These are phyloP conservation scores for Ctenochaetus hawaiiensis DNA, from an alignment of 2,797 vertebrate genomes.

Conservation along the genomic window DNA sequence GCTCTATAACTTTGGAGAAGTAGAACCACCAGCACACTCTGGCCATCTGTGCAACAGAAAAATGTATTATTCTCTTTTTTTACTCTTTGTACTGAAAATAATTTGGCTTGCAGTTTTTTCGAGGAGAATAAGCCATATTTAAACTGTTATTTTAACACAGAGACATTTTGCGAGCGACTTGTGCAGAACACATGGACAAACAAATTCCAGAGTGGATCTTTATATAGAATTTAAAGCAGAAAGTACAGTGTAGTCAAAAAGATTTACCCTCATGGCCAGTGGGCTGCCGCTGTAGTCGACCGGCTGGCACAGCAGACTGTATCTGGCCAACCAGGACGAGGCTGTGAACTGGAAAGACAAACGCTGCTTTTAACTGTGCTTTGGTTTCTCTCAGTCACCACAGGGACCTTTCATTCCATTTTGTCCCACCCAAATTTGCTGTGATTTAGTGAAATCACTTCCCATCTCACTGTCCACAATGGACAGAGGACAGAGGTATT, in stretches of 20 bases:
- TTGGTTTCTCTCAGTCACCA: constrained; percentile 31
- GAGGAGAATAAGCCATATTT: background rate
- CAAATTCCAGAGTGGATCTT: too few species aligned
- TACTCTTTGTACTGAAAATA: too few species aligned
- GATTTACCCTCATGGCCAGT: constrained; percentile 81
- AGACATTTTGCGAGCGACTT: background rate
- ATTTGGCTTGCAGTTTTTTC: too few species aligned
- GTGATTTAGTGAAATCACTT: constrained; percentile 29
- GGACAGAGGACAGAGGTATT: too few species aligned
- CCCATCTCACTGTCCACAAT: constrained; percentile 16
- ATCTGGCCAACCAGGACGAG: constrained; percentile 81
- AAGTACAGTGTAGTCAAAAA: too few species aligned
- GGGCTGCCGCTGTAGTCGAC: constrained; percentile 83
- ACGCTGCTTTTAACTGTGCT: constrained; percentile 45
- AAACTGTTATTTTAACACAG: background rate
- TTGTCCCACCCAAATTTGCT: constrained; percentile 19
- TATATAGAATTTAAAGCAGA: too few species aligned
- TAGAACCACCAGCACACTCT: constrained; percentile 88
- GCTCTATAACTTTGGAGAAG: constrained; percentile 87
- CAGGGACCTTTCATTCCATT: constrained; percentile 23
- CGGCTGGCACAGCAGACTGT: constrained; percentile 86
- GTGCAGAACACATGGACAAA: background rate
- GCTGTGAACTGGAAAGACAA: constrained; percentile 83
- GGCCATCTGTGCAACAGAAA: constrained; percentile 86
- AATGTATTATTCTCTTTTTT: too few species aligned